Percentiles rank a stretch among this genome's conserved stretches.
Conservation (phyloP, 2,797 vertebrate genomes). For the Sarcoramphus papa region DNA sequence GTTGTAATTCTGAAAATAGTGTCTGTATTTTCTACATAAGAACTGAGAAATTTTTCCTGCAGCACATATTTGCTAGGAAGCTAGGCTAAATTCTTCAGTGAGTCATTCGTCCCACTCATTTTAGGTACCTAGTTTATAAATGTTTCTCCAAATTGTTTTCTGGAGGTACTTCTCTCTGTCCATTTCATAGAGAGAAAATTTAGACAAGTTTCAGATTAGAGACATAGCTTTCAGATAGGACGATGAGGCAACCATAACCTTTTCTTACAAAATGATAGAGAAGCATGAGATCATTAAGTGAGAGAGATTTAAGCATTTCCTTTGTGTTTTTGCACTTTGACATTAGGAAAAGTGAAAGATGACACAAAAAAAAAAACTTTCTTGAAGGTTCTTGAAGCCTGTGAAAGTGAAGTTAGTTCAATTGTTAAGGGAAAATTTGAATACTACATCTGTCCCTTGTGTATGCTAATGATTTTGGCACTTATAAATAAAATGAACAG, state of each 20-base stretch:
- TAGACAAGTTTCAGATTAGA: neutral
- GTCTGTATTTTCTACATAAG: neutral
- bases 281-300: neutral
- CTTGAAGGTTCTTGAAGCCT: neutral
- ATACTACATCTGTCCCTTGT: neutral
- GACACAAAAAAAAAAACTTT: neutral
- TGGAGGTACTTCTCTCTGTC: neutral
- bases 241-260: neutral
- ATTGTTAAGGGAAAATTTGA: conserved; percentile 32
- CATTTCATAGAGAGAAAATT: neutral
- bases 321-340: neutral
- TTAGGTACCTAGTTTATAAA: neutral
- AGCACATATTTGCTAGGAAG: neutral
- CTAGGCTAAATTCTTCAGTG: neutral
- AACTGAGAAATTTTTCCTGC: neutral
- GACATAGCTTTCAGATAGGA: neutral
- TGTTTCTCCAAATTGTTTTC: neutral
- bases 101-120: neutral
- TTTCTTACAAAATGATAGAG: neutral
- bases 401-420: neutral
- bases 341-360: neutral
- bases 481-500: conserved; percentile 56
- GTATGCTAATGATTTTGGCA: conserved; percentile 20
- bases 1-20: neutral
- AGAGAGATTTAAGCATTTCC: neutral